A percentile compares a stretch with the other conserved stretches of the same genome.
These are phyloP conservation scores for Ictidomys tridecemlineatus DNA, from an alignment of 2,113 vertebrate species.

Conservation along the genomic window DNA sequence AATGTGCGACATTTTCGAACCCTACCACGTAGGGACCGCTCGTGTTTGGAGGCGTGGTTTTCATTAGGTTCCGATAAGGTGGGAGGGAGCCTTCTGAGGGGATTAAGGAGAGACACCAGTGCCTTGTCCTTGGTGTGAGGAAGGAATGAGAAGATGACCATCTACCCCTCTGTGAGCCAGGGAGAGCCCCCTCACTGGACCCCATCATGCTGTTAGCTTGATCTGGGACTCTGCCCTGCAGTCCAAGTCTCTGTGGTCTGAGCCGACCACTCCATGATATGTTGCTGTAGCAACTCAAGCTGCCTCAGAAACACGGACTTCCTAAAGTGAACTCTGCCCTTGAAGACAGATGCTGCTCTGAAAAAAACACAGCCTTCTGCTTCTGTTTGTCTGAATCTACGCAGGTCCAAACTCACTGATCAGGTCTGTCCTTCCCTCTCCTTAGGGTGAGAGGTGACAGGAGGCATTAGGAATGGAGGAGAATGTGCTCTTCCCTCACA, in stretches of 20 bases:
- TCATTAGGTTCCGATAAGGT: neutral
- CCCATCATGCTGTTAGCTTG: no score
- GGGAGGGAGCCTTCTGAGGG: neutral
- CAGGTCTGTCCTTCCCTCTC: neutral
- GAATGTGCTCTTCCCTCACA: neutral
- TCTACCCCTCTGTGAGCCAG: neutral
- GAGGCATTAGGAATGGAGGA: neutral
- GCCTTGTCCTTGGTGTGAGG: neutral
- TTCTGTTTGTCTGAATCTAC: neutral
- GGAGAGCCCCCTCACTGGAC: neutral
- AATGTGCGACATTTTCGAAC: neutral
- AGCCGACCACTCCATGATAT: neutral
- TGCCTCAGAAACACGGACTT: neutral
- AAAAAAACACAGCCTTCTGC: neutral
- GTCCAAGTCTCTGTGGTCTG: neutral
- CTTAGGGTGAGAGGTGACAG: neutral
- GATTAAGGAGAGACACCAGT: neutral
- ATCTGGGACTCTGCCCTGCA: neutral
- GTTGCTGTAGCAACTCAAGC: neutral
- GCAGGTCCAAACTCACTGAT: neutral
- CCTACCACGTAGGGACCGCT: neutral
- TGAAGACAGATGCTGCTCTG: neutral
- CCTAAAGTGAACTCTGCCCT: neutral
- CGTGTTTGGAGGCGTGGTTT: neutral
- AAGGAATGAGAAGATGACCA: neutral